These are phyloP conservation scores for Toxostoma redivivum DNA, from an alignment of 2,113 vertebrate genomes.

Conservation along the genomic window DNA sequence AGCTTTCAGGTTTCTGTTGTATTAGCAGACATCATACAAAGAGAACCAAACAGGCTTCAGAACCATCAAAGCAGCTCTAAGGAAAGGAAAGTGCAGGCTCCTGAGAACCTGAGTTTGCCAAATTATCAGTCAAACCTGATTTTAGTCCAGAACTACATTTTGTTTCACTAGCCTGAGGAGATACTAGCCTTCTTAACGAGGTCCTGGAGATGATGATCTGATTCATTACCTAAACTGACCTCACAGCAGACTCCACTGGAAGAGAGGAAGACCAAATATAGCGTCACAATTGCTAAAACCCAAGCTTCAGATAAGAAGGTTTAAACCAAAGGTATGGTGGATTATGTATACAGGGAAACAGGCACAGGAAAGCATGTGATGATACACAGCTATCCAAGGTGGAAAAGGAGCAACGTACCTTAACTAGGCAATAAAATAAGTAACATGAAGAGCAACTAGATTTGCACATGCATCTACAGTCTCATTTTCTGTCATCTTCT, in stretches of 20 bases:
- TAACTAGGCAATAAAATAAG: neutral
- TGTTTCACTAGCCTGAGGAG: neutral
- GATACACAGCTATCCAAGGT: neutral
- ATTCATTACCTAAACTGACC: neutral
- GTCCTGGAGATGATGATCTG: neutral
- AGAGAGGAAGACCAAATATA: neutral
- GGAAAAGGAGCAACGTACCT: neutral
- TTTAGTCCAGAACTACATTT: neutral
- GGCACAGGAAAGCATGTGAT: neutral
- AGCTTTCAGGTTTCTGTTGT: neutral
- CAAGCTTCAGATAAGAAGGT: neutral
- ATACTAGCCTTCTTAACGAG: neutral
- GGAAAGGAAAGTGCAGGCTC: neutral
- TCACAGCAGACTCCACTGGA: neutral
- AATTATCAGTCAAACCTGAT: neutral
- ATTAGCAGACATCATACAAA: neutral
- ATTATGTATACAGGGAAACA: neutral
- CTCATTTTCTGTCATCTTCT: neutral
- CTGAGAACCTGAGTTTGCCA: neutral
- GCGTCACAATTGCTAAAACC: neutral
- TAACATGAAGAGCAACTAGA: rapidly evolving
- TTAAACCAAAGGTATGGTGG: neutral
- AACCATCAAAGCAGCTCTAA: neutral
- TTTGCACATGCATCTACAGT: neutral
- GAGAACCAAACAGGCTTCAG: neutral